A percentile compares a stretch with the other conserved stretches of the same genome.
Conservation (phyloP, 1,140 invertebrate species). For the Drosophila subpulchrella region DNA sequence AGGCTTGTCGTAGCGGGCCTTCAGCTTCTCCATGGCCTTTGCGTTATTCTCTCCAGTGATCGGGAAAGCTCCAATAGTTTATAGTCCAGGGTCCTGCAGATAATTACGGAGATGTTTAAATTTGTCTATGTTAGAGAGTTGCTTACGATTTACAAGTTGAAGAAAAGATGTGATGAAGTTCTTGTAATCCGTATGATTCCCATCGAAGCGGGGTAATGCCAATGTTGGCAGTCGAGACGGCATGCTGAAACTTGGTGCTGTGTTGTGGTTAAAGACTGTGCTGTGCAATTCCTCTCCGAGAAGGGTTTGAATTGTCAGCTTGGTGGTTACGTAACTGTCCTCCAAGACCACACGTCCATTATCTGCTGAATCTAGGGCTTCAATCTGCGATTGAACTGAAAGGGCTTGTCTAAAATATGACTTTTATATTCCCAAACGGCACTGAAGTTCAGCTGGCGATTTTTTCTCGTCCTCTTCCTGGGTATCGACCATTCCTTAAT, state of each 20-base stretch:
- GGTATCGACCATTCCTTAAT: not conserved
- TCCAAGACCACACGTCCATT: not conserved
- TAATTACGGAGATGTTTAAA: slow-evolving; percentile 1
- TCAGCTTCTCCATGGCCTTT: too few relatives aligned
- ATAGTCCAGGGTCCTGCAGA: not conserved
- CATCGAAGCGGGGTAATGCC: not conserved
- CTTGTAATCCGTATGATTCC: not conserved
- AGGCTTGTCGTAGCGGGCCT: too few relatives aligned
- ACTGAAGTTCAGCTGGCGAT: too few relatives aligned
- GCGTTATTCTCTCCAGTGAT: not conserved
- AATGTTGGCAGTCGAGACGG: not conserved
- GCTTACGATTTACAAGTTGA: not conserved
- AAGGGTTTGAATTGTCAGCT: too few relatives aligned
- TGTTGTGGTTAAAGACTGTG: too few relatives aligned
- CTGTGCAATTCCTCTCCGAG: too few relatives aligned
- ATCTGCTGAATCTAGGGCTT: not conserved
- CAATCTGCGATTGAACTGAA: not conserved
- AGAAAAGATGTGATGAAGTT: not conserved
- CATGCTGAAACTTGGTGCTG: not conserved
- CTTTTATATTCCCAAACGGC: too few relatives aligned
- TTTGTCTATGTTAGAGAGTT: not conserved
- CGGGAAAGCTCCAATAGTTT: not conserved
- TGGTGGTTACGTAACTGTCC: not conserved
- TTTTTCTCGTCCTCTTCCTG: too few relatives aligned
- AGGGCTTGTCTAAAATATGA: too few relatives aligned